These are phyloP conservation scores for Carassius auratus DNA, from an alignment of 2,113 vertebrate species.

Conservation along the genomic window DNA sequence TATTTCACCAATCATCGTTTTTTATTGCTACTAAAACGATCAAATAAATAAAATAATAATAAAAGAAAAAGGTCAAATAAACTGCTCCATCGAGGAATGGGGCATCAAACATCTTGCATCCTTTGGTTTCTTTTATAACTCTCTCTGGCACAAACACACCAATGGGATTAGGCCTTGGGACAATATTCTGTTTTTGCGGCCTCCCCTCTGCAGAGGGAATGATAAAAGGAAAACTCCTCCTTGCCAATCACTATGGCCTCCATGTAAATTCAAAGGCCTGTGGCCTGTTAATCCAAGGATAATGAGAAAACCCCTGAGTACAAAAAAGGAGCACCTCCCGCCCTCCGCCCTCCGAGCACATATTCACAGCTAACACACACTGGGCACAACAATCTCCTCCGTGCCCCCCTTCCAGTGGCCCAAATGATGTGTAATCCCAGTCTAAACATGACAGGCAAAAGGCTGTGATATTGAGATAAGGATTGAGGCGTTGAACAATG, in stretches of 20 bases:
- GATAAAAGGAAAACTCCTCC: constrained; percentile 54
- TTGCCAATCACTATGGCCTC: constrained; percentile 60
- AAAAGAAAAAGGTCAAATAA: background rate
- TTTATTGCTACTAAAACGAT: background rate
- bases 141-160: constrained; percentile 22
- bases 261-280: constrained; percentile 70
- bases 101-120: background rate
- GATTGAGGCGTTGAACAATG: constrained; percentile 43
- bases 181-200: constrained; percentile 46
- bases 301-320: constrained; percentile 65
- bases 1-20: background rate
- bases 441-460: constrained; percentile 52
- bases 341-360: constrained; percentile 52
- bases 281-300: constrained; percentile 68
- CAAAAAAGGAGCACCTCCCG: constrained; percentile 42
- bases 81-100: background rate
- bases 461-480: constrained; percentile 45
- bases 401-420: constrained; percentile 47
- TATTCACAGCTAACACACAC: constrained; percentile 62
- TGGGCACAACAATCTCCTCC: constrained; percentile 54
- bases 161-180: constrained; percentile 52
- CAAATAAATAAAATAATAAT: background rate
- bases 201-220: constrained; percentile 38
- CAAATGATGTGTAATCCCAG: constrained; percentile 61
- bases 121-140: constrained; percentile 33